Base-by-base conservation (phyloP, 2,113 vertebrate genomes). In the Albula goreensis region DNA sequence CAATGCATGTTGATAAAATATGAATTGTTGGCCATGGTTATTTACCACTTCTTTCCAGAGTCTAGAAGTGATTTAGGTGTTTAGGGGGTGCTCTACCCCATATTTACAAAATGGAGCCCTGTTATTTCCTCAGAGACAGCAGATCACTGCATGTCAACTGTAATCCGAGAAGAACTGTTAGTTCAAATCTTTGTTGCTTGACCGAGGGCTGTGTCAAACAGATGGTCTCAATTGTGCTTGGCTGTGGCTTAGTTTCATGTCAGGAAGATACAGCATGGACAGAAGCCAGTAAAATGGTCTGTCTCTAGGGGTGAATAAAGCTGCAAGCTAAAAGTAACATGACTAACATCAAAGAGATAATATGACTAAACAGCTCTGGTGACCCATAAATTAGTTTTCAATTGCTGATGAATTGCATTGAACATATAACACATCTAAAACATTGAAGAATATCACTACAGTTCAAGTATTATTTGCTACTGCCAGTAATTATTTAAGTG, bases 1-100 rank as follows among this genome's bases (percentile, higher is more conserved):
- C 51, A 48, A 41, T 78, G 87, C 84, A 85, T 87, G 86, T 70
- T 82, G 66, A 70, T 81, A 83, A 31, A 60, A n/a, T 85, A 41
- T 19, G 66, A 48, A 5, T 74, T 74, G 22, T 31, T 1, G 70
- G 70, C 70, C 70, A 74, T 74, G 70, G n/a, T 74, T 7, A 74
- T 31, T 10, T 74, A 74, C 8, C 70, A 10, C 70, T 31, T 31
- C 6, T 74, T 8, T 7, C 19, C 19, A 74, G 70, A n/a, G 9
- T 74, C 5, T 74, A 31, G 6, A 10, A 31, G 5, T 31, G 70
- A 31, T 74, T 74, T 2, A 74, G 60, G 60, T 66, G 17, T 66
- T 15, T 22, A 66, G 60, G 60, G 60, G 15, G 9, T 4, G 15
- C 19, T 19, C 22, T 22, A 22, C 15, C 17, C 60, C 60, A 22